A percentile compares a stretch with the other conserved stretches of the same genome.
phyloP scores from a whole-genome alignment of 2,797 vertebrate species.

The Diglossa cyanea region DNA sequence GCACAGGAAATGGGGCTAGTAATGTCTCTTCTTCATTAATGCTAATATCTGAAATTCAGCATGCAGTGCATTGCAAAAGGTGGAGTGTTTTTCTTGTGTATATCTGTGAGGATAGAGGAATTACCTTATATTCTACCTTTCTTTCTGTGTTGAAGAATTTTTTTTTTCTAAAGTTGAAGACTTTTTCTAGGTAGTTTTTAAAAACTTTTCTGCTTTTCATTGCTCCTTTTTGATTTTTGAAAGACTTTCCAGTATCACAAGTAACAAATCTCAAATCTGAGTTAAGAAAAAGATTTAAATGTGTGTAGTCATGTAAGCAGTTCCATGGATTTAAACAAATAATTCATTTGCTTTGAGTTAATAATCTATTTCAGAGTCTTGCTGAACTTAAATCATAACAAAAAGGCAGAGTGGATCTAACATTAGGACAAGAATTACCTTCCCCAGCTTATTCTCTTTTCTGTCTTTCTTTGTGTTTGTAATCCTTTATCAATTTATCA shows the following conservation, averaged over 20 bases:
- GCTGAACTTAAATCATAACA: constrained; percentile 16
- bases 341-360: constrained; percentile 4
- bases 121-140: background rate
- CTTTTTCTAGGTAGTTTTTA: background rate
- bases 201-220: background rate
- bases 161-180: background rate
- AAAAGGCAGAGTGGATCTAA: constrained; percentile 45
- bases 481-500: constrained; percentile 17
- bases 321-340: background rate
- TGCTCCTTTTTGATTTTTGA: constrained; percentile 36
- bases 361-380: background rate
- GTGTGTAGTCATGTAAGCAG: background rate
- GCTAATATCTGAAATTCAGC: background rate
- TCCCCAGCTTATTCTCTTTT: constrained; percentile 2
- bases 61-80: background rate
- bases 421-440: constrained; percentile 40
- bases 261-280: constrained; percentile 38
- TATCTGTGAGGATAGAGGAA: background rate
- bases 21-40: background rate
- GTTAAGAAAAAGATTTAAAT: background rate
- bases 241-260: constrained; percentile 46
- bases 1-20: background rate
- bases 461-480: constrained; percentile 42
- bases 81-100: background rate
- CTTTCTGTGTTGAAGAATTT: background rate